Evolutionary conservation across 2,113 vertebrate species (phyloP).

Genomic region (Porphyrio hochstetteri): DNA sequence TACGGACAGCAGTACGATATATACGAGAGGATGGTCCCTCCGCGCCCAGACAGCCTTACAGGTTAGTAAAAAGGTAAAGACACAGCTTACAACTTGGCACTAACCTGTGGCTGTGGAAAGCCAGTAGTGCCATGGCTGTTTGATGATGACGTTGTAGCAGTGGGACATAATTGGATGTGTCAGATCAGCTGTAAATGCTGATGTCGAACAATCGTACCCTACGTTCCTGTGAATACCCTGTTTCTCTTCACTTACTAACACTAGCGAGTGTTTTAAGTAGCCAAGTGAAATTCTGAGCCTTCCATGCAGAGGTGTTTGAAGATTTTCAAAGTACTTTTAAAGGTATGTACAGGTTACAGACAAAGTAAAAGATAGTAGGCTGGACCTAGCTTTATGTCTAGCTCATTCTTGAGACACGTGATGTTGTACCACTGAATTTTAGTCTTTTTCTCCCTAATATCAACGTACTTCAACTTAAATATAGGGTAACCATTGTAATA

Average conservation of each 20-base stretch:
- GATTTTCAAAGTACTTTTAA: neutral
- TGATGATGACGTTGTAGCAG: rapidly evolving
- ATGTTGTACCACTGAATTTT: neutral
- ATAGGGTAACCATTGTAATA: neutral
- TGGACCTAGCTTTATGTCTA: neutral
- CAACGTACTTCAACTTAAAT: neutral
- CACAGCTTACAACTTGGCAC: neutral
- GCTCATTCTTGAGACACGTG: neutral
- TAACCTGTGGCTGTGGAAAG: neutral
- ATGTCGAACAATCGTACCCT: neutral
- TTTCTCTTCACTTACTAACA: neutral
- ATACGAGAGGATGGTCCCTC: slow-evolving; percentile 93
- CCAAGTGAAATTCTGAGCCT: neutral
- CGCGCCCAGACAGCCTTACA: slow-evolving; percentile 90
- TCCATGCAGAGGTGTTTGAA: neutral
- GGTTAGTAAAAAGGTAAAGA: slow-evolving; percentile 75
- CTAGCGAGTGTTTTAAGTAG: neutral
- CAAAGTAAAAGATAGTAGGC: neutral
- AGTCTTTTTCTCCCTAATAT: neutral
- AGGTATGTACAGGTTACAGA: neutral
- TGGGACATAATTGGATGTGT: rapidly evolving
- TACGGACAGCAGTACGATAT: slow-evolving; percentile 89
- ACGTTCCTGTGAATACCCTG: neutral
- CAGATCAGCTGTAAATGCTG: neutral
- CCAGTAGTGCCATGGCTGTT: rapidly evolving